A percentile compares a stretch with the other conserved stretches of the same genome.
Evolutionary conservation across 2,888 invertebrate genomes (phyloP).

Genomic region (Sesamia inferens): DNA sequence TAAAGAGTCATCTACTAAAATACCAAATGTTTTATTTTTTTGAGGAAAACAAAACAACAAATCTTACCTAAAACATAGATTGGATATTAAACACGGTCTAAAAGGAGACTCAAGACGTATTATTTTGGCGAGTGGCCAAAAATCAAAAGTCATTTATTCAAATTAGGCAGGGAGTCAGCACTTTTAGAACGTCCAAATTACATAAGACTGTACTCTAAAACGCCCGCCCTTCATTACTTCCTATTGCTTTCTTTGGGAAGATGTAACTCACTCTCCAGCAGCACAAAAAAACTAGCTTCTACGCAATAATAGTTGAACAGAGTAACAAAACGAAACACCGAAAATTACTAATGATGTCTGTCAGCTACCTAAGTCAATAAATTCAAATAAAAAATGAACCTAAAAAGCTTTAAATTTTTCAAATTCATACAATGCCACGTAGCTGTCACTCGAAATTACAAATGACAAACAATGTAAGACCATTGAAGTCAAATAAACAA

Average conservation of each 20-base stretch:
- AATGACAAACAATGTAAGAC: background rate
- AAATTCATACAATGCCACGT: background rate
- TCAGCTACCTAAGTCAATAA: background rate
- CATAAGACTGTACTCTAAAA: background rate
- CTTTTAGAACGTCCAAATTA: background rate
- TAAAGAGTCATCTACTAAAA: background rate
- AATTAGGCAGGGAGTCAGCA: background rate
- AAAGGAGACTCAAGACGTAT: background rate
- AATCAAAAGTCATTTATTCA: background rate
- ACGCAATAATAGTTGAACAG: background rate
- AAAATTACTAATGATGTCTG: background rate
- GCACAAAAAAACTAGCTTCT: background rate
- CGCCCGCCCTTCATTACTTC: background rate
- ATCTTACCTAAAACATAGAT: background rate
- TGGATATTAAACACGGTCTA: background rate
- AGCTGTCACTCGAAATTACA: background rate
- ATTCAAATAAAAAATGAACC: background rate
- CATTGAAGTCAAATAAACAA: background rate
- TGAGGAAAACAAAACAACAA: conserved; percentile 12
- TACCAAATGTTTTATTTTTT: background rate
- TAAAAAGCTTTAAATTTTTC: background rate
- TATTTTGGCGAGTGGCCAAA: background rate
- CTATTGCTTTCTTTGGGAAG: background rate
- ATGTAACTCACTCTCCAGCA: background rate
- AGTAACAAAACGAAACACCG: background rate